Conservation (phyloP, 2,113 vertebrate genomes). For the Coryphaenoides rupestris region DNA sequence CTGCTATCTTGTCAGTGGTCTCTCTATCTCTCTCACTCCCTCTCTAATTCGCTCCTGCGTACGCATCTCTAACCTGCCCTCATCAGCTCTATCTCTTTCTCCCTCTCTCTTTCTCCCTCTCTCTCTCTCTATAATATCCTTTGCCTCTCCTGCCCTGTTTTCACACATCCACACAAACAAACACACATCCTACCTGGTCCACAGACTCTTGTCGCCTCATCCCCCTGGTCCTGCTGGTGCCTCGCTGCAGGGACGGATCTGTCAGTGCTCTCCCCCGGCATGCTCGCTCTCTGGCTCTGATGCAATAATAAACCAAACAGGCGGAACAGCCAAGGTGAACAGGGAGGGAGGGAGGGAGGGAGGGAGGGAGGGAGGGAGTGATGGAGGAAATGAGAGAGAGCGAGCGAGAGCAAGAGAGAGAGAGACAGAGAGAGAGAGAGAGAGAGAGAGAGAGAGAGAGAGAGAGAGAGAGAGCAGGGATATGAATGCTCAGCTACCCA, state of each 20-base stretch:
- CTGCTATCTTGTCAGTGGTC: not conserved
- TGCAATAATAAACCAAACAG: slow-evolving; percentile 62
- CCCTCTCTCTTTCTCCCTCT: not conserved
- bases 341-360: slow-evolving; percentile 39
- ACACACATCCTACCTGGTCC: slow-evolving; percentile 70
- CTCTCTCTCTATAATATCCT: not conserved
- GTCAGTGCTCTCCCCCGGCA: slow-evolving; percentile 75
- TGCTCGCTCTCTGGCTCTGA: slow-evolving; percentile 65
- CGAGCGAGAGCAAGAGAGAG: slow-evolving; percentile 41
- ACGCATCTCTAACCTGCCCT: not conserved
- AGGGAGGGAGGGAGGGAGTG: slow-evolving; percentile 2
- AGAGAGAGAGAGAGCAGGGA: slow-evolving; percentile 22
- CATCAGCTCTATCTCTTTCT: not conserved
- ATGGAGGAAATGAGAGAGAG: slow-evolving; percentile 4
- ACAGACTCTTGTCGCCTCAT: slow-evolving; percentile 65
- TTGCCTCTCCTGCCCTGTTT: not conserved
- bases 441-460: slow-evolving; percentile 24
- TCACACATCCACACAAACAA: not conserved
- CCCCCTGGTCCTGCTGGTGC: slow-evolving; percentile 58
- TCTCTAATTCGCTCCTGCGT: not conserved
- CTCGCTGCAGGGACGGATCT: slow-evolving; percentile 64
- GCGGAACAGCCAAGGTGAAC: slow-evolving; percentile 56
- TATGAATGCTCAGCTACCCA: slow-evolving; percentile 52
- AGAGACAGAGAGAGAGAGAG: slow-evolving; percentile 28
- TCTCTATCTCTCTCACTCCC: slow-evolving; percentile 5